Evolutionary conservation across 2,113 vertebrate species (phyloP).

Genomic region (Anarrhichthys ocellatus): DNA sequence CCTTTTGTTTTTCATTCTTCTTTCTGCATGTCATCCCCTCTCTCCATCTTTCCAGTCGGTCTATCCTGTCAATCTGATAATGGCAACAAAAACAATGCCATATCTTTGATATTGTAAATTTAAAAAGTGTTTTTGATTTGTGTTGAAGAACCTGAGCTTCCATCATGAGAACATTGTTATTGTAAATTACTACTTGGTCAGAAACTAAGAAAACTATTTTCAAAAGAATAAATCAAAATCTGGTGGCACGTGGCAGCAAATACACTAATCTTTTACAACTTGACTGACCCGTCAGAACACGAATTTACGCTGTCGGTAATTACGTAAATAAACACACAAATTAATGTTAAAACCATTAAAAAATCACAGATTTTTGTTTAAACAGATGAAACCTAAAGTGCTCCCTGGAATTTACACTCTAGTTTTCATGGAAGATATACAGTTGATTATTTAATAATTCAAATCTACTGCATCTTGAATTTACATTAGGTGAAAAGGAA

Average conservation of each 20-base stretch:
- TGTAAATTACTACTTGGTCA: background rate
- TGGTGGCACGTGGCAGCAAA: background rate
- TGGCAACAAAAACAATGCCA: too few species aligned
- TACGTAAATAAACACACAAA: background rate
- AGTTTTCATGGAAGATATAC: background rate
- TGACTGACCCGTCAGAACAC: background rate
- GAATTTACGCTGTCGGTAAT: background rate
- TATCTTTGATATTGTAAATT: background rate
- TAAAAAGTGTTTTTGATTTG: background rate
- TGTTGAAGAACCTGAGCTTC: background rate
- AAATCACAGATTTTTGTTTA: background rate
- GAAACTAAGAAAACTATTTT: background rate
- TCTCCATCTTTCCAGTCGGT: too few species aligned
- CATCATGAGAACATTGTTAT: too few species aligned
- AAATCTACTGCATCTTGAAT: conserved; percentile 22
- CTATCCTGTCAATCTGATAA: too few species aligned
- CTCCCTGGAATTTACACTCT: background rate
- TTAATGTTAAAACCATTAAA: background rate
- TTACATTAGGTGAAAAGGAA: conserved; percentile 16
- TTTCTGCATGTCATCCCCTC: too few species aligned
- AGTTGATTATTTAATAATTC: conserved; percentile 6
- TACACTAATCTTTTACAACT: background rate
- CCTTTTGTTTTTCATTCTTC: too few species aligned
- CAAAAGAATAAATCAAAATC: background rate
- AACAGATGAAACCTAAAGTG: background rate